Conservation (phyloP, 2,888 invertebrate genomes). For the Nemotelus pantherinus region DNA sequence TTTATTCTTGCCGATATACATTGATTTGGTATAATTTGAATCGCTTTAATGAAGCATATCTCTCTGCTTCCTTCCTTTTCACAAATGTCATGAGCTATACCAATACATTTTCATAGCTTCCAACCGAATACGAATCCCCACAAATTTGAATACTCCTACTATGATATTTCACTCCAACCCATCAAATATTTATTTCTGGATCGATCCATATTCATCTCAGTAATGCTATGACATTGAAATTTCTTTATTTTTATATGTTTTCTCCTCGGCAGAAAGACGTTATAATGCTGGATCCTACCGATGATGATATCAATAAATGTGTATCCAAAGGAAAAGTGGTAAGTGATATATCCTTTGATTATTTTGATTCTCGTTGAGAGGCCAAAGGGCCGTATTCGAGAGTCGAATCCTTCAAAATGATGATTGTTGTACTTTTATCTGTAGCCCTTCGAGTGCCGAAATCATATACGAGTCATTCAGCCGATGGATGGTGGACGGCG, state of each 20-base stretch:
- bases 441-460: conserved; percentile 94
- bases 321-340: conserved; percentile 97
- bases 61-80: no score
- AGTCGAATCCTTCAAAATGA: conserved; percentile 26
- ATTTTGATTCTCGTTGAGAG: conserved; percentile 35
- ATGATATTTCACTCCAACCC: no score
- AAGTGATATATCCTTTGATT: conserved; percentile 57
- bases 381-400: background rate
- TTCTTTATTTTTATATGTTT: background rate
- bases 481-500: conserved; percentile 90
- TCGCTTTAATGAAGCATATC: no score
- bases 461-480: conserved; percentile 93
- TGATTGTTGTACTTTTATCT: conserved; percentile 33
- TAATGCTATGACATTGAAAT: background rate
- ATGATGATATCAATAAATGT: conserved; percentile 83
- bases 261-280: conserved; percentile 78
- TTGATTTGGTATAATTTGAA: no score
- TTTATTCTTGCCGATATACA: no score
- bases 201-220: no score
- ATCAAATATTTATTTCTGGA: no score
- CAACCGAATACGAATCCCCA: no score
- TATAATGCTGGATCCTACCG: conserved; percentile 85
- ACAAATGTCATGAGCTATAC: no score
- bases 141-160: no score
- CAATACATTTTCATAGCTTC: no score